Base-by-base conservation (phyloP, 2,113 vertebrate species). In the Plectropomus leopardus region DNA sequence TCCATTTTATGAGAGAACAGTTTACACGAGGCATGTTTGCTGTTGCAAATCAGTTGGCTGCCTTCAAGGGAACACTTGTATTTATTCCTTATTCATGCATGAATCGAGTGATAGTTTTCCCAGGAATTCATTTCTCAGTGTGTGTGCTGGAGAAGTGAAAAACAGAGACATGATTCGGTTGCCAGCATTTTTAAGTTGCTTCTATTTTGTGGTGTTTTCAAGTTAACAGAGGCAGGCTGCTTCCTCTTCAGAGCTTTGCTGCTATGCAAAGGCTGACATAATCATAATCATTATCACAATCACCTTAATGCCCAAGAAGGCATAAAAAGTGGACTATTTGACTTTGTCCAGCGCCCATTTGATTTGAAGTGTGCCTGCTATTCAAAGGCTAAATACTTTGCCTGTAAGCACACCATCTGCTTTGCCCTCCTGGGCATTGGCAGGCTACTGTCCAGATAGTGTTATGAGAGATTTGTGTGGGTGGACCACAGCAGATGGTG, bases 401-500 rank as follows among this genome's bases (percentile, higher is more conserved):
- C 57, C 78, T 86, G 59, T 55, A 72, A 70, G 57, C 42, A 19
- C 82, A 75, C 90, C 89, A 92, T 91, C 90, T 92, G 91, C 81
- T 78, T 83, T 76, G 78, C 78, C 89, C 88, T 86, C 86, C 78
- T 63, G 87, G 91, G 80, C 83, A 47, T 82, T 80, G 80, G 82
- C 79, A 71, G 78, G 84, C 84, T 82, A 74, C 83, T 81, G 85
- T 86, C 89, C 91, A 87, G 80, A 79, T 82, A 89, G 79, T 76
- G 88, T 67, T 75, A n/a, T 76, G 83, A 85, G 76, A 78, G 70
- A 76, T 72, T 40, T 45, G 78, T 83, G 90, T 90, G 86, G 86
- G 90, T 63, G 88, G 83, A 82, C 30, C 67, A 34, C 72, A 83
- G 67, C 91, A 93, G 91, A 92, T 93, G 92, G 91, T 78, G 72